Conservation (phyloP, 2,888 invertebrate species). For the Drosophila neotestacea region DNA sequence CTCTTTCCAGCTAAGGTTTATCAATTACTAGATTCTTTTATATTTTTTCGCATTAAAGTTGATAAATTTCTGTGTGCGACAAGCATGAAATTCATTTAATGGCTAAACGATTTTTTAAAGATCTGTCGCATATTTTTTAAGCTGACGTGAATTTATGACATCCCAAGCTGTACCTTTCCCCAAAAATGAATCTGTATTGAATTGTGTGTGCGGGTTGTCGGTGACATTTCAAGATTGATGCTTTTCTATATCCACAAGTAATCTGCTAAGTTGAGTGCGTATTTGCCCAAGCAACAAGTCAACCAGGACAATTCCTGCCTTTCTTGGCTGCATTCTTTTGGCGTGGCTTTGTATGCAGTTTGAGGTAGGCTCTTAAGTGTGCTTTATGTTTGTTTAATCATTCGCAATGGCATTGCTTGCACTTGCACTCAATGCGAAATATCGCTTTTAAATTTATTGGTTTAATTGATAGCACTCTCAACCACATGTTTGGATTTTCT, state of each 20-base stretch:
- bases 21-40: not conserved
- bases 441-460: constrained; percentile 43
- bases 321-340: not conserved
- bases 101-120: constrained; percentile 73
- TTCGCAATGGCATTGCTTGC: constrained; percentile 64
- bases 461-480: constrained; percentile 49
- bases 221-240: constrained; percentile 81
- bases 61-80: constrained; percentile 29
- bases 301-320: constrained; percentile 14
- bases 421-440: constrained; percentile 33
- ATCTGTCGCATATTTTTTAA: constrained; percentile 67
- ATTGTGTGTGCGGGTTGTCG: constrained; percentile 37
- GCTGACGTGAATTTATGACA: constrained; percentile 78
- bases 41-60: constrained; percentile 7
- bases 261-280: constrained; percentile 73
- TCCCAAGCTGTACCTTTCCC: not conserved
- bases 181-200: constrained; percentile 11
- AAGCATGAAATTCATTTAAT: constrained; percentile 59
- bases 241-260: constrained; percentile 69
- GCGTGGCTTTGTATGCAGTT: constrained; percentile 46
- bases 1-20: not conserved
- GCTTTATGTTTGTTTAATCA: constrained; percentile 72
- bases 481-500: constrained; percentile 12
- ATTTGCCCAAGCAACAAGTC: constrained; percentile 61
- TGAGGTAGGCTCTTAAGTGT: constrained; percentile 54